Base-by-base conservation (phyloP, 2,888 invertebrate genomes). In the Phania funesta region DNA sequence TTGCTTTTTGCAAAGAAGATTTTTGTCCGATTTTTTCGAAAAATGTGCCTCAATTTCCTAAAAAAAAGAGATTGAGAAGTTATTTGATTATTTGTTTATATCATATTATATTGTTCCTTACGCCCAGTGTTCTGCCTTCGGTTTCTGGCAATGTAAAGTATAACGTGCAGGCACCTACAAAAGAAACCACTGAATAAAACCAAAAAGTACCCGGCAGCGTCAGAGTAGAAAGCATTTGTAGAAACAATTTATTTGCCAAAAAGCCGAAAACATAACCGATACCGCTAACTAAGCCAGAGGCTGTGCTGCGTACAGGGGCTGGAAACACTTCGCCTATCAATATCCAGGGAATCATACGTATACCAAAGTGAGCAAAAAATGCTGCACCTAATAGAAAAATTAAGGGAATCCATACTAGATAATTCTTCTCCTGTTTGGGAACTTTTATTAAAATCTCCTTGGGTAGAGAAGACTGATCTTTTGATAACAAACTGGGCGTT, bases 121-220 rank as follows among this genome's bases (percentile, higher is more conserved):
- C 90, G 16, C 85, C 87, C 48, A 96, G 89, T 0, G 93, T 94
- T 86, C 95, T 94, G 0, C 96, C 96, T 89, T 96, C 96, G 0
- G 97, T 97, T 92, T 97, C 97, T 0, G 96, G 96, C 75, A 97
- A 89, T 35, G 93, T 91, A 80, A 94, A 94, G 87, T 94, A 95
- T 35, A 96, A 91, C 8, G 93, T 89, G 3, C 93, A 80, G n/a
- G 93, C 92, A 0, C 96, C 96, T 0, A 93, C 80, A 4, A 95
- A 88, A 85, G 95, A 93, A 2, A 95, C 91, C 3, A 91, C 84
- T 0, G 94, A 93, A 87, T 95, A 95, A 29, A 96, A 92, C 86
- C 94, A 93, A 87, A 96, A 96, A 0, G 95, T 94, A 7, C 95
- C 96, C 77, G 94, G 93, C 74, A 96, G 90, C 0, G 94, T 94